These are phyloP conservation scores for Aphis gossypii DNA, from an alignment of 1,140 invertebrate genomes.

Conservation along the genomic window DNA sequence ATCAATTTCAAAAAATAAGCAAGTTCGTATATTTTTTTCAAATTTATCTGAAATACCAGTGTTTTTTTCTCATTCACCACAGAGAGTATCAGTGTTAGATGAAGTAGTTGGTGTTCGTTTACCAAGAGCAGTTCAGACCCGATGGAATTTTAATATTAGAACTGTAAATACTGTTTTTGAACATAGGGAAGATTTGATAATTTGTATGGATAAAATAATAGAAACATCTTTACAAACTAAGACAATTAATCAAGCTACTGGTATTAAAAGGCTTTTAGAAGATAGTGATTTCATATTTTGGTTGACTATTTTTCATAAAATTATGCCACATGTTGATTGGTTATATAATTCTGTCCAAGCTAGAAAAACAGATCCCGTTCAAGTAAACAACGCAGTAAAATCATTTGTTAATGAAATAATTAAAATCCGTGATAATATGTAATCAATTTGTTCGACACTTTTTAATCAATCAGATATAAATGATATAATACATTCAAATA, in stretches of 20 bases:
- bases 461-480: not conserved
- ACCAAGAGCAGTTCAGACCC: too few relatives aligned
- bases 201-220: conserved; percentile 45
- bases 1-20: conserved; percentile 27
- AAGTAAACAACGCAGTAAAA: not conserved
- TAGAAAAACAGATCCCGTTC: conserved; percentile 6
- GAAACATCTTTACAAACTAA: not conserved
- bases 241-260: conserved; percentile 30
- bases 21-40: not conserved
- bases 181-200: too few relatives aligned
- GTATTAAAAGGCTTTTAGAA: conserved; percentile 24
- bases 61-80: conserved; percentile 57
- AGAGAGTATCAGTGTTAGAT: conserved; percentile 34
- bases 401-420: conserved; percentile 27
- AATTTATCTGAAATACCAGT: conserved; percentile 50
- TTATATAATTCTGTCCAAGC: conserved; percentile 24
- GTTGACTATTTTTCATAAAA: conserved; percentile 30
- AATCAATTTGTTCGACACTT: not conserved
- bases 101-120: conserved; percentile 17
- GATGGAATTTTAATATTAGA: not conserved
- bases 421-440: conserved; percentile 33
- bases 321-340: conserved; percentile 19
- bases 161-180: too few relatives aligned
- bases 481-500: conserved; percentile 18
- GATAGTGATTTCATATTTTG: conserved; percentile 34